Evolutionary conservation across 2,888 invertebrate species (phyloP).

Genomic region (Cephus pulcher): DNA sequence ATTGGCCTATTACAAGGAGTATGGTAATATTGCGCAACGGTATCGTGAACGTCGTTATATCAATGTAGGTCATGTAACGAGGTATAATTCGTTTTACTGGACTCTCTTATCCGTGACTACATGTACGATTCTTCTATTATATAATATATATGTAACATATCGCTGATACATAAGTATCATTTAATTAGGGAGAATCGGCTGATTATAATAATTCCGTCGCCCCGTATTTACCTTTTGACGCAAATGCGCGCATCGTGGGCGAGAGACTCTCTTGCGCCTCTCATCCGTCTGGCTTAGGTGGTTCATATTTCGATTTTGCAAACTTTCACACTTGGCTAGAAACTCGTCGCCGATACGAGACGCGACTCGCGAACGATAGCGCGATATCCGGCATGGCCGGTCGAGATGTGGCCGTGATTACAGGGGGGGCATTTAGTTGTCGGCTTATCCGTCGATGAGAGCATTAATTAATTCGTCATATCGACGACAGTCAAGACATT

Average conservation of each 20-base stretch:
- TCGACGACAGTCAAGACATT: too few species aligned
- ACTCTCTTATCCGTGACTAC: not conserved
- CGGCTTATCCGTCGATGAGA: too few species aligned
- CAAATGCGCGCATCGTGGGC: too few species aligned
- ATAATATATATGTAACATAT: not conserved
- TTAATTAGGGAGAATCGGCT: not conserved
- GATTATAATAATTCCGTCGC: too few species aligned
- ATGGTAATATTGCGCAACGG: not conserved
- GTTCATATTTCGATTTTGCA: not conserved
- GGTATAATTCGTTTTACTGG: not conserved
- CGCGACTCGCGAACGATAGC: not conserved
- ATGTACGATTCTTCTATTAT: not conserved
- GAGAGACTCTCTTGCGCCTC: not conserved
- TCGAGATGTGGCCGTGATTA: too few species aligned
- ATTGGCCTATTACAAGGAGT: not conserved
- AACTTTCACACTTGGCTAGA: not conserved
- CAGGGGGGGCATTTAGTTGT: too few species aligned
- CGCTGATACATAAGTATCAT: not conserved
- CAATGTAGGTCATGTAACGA: not conserved
- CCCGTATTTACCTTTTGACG: too few species aligned
- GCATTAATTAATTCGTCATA: too few species aligned
- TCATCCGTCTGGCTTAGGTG: not conserved
- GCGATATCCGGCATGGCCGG: not conserved
- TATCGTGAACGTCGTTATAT: not conserved
- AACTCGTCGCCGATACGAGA: not conserved